Conservation (phyloP, 2,113 vertebrate species). For the Prietella phreatophila region DNA sequence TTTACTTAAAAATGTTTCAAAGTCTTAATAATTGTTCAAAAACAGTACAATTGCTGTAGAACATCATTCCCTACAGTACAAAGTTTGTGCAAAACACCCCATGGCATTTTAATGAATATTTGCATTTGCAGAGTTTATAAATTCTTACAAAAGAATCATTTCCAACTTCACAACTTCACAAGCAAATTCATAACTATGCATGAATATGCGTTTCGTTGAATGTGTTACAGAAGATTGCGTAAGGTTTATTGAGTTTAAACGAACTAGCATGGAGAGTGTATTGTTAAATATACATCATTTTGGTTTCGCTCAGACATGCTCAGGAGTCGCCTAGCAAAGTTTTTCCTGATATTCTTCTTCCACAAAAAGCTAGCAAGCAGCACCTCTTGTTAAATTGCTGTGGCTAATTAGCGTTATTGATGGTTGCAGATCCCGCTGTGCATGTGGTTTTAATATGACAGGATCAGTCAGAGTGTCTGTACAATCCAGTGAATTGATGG, state of each 20-base stretch:
- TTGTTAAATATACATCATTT: neutral
- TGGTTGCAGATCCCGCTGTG: slow-evolving; percentile 53
- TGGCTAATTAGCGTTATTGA: slow-evolving; percentile 72
- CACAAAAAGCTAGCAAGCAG: slow-evolving; percentile 26
- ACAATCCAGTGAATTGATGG: neutral
- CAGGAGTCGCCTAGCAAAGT: neutral
- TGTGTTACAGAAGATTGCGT: neutral
- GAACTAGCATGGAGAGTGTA: neutral
- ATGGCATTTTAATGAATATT: neutral
- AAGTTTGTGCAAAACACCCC: neutral
- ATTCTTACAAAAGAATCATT: neutral
- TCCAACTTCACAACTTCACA: neutral
- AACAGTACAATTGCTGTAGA: no score
- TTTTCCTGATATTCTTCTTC: neutral
- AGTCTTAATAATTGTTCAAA: no score
- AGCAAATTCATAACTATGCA: no score
- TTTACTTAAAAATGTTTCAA: no score
- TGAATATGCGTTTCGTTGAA: neutral
- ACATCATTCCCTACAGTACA: no score
- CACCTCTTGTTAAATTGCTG: slow-evolving; percentile 53
- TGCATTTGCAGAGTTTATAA: neutral
- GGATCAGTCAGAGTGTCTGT: slow-evolving; percentile 57
- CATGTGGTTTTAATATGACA: slow-evolving; percentile 69
- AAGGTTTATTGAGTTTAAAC: neutral
- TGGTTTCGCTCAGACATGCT: neutral